Percentiles rank a stretch among this genome's conserved stretches.
Evolutionary conservation across 2,888 invertebrate species (phyloP).

Genomic region (Colletes collaris): DNA sequence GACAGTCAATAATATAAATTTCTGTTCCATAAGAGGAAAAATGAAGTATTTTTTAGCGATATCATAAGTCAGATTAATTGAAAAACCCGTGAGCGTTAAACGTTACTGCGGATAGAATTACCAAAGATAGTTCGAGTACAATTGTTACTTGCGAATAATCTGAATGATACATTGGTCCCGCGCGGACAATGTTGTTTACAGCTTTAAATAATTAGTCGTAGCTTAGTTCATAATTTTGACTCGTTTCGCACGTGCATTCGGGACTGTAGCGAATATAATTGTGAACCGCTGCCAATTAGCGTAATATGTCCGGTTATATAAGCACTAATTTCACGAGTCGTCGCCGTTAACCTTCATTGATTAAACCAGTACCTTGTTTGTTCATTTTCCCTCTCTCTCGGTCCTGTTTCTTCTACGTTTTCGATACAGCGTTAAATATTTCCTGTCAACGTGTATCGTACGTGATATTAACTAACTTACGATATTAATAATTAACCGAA

Average conservation of each 20-base stretch:
- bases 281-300: slow-evolving; percentile 55
- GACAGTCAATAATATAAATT: too few relatives aligned
- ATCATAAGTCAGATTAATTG: too few relatives aligned
- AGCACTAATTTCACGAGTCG: slow-evolving; percentile 59
- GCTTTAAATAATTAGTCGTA: slow-evolving; percentile 14
- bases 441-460: too few relatives aligned
- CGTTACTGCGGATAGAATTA: not conserved
- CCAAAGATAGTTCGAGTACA: not conserved
- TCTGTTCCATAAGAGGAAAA: too few relatives aligned
- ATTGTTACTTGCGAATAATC: not conserved
- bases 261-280: slow-evolving; percentile 10
- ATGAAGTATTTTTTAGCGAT: too few relatives aligned
- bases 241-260: slow-evolving; percentile 1
- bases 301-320: slow-evolving; percentile 47
- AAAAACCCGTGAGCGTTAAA: too few relatives aligned
- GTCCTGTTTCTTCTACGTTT: not conserved
- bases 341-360: slow-evolving; percentile 51
- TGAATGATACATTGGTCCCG: not conserved
- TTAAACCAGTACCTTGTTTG: slow-evolving; percentile 27
- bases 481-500: too few relatives aligned
- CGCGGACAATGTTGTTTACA: slow-evolving; percentile 10
- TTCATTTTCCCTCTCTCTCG: slow-evolving; percentile 15
- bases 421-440: not conserved
- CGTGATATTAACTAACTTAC: too few relatives aligned
- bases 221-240: slow-evolving; percentile 21